These are phyloP conservation scores for Drosophila ananassae DNA, from an alignment of 1,140 invertebrate genomes.

Conservation along the genomic window DNA sequence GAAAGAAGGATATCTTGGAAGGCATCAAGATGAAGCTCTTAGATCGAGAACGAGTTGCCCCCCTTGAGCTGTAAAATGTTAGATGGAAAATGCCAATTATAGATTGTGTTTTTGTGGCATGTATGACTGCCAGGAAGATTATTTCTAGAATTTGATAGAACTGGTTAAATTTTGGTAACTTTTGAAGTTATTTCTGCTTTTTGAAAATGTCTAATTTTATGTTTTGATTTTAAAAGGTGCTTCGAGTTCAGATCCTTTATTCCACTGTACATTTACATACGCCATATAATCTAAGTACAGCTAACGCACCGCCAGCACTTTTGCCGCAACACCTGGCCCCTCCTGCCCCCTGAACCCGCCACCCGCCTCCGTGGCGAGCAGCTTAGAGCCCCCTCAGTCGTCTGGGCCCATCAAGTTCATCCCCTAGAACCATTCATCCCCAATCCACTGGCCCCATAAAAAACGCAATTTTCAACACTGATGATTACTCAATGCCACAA, in stretches of 20 bases:
- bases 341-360: background rate
- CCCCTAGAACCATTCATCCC: slow-evolving; percentile 29
- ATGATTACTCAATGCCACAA: slow-evolving; percentile 82
- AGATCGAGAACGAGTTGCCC: background rate
- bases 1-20: slow-evolving; percentile 14
- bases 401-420: slow-evolving; percentile 23
- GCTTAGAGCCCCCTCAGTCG: background rate
- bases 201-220: background rate
- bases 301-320: slow-evolving; percentile 41
- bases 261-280: slow-evolving; percentile 38
- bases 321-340: slow-evolving; percentile 50
- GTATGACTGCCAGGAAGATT: background rate
- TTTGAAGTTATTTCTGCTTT: background rate
- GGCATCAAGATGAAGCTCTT: slow-evolving; percentile 4
- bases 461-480: slow-evolving; percentile 81
- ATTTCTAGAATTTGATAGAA: no score
- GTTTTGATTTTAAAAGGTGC: background rate
- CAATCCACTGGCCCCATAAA: slow-evolving; percentile 69
- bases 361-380: background rate
- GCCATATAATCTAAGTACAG: slow-evolving; percentile 64
- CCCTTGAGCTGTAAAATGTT: slow-evolving; percentile 2
- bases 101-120: slow-evolving; percentile 7
- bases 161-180: background rate
- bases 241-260: background rate
- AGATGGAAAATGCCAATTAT: slow-evolving; percentile 12